These are phyloP conservation scores for Drosophila serrata DNA, from an alignment of 1,140 invertebrate species.

Conservation along the genomic window DNA sequence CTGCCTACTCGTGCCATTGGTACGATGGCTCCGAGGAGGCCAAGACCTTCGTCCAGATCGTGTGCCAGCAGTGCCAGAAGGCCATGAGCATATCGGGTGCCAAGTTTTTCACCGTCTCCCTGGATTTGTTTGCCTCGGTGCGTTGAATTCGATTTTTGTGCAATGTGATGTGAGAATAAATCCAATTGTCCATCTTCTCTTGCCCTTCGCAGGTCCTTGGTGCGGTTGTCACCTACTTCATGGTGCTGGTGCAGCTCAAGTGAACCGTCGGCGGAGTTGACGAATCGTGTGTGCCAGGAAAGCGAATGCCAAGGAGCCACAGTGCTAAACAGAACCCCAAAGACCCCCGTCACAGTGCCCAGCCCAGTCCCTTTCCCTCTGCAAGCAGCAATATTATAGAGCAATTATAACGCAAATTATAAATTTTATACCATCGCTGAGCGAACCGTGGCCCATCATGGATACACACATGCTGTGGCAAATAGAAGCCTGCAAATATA, in stretches of 20 bases:
- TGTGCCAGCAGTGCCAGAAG: slow-evolving; percentile 95
- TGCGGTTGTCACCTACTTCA: slow-evolving; percentile 95
- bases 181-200: slow-evolving; percentile 29
- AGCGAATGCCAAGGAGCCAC: slow-evolving; percentile 48
- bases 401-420: slow-evolving; percentile 53
- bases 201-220: slow-evolving; percentile 89
- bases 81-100: slow-evolving; percentile 94
- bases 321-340: slow-evolving; percentile 26
- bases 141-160: slow-evolving; percentile 66
- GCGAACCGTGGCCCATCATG: slow-evolving; percentile 25
- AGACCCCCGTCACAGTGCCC: slow-evolving; percentile 1
- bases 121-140: slow-evolving; percentile 94
- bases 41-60: slow-evolving; percentile 95
- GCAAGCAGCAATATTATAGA: slow-evolving; percentile 32
- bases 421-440: slow-evolving; percentile 42
- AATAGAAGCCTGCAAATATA: slow-evolving; percentile 37
- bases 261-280: slow-evolving; percentile 85
- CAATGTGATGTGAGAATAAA: not conserved
- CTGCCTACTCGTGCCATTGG: slow-evolving; percentile 94
- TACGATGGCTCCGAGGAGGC: slow-evolving; percentile 95
- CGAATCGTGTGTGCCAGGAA: slow-evolving; percentile 44
- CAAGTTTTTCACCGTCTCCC: slow-evolving; percentile 94
- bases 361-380: slow-evolving; percentile 11
- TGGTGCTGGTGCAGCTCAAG: slow-evolving; percentile 94
- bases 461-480: slow-evolving; percentile 8